Evolutionary conservation across 53 echinoderm and acorn worm genomes (phyloP), one percentile per base, ranked within the genome.

Genomic region (Crossaster papposus): DNA sequence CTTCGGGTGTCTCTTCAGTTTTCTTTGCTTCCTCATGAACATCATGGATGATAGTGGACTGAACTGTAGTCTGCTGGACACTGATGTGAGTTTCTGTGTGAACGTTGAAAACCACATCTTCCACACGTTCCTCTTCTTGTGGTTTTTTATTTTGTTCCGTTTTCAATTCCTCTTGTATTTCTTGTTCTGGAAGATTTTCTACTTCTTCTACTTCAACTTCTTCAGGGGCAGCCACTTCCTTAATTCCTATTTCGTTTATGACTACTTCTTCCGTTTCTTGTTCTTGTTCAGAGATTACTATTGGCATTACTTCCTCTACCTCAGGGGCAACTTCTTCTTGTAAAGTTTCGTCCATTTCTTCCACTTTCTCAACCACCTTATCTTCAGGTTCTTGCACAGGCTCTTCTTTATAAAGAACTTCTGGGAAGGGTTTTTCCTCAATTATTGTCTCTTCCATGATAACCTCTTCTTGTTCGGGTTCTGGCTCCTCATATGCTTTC

Each of bases 251-350:
- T 64, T 88, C 83, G 79, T 94, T 88, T 35, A 31, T 77, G 33
- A 29, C 63, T 75, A 77, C 77, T 31, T 58, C 33, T 51, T 58
- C 58, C 17, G 15, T 58, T 73, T 62, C 77, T 78, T 33, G 80
- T 76, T 83, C 83, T 50, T 90, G 76, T 77, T 83, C 77, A 68
- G 44, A 92, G 70, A 83, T 90, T 78, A 88, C 83, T 44, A 80
- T 74, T 70, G 51, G 55, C 28, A 12, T 12, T 70, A 84, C 92
- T 82, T 83, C 84, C 72, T 92, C 94, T 68, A 3, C 68, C 28
- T 14, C 68, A 68, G 28, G 68, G 22, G 24, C n/a, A 68, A 68
- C 68, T 37, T 80, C 30, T 71, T 81, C 64, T 73, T 55, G 63
- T 64, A 2, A 35, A 23, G 75, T 11, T 31, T 86, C 78, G 31